Evolutionary conservation across 1,140 invertebrate species (phyloP), one percentile per base, ranked within the genome.

Genomic region (Diorhabda carinulata): DNA sequence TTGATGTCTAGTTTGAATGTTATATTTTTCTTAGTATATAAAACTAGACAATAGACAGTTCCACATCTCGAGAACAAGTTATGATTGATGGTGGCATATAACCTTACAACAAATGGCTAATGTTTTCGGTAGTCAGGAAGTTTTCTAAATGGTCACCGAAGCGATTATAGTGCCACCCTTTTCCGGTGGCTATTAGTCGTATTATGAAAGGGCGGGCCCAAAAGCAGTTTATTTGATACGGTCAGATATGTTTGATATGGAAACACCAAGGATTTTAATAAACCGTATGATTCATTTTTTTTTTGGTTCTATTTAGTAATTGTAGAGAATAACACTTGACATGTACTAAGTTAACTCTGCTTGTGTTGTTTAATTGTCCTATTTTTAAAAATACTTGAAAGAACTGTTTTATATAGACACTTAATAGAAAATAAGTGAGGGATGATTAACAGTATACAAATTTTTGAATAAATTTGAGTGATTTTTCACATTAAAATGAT

Each of bases 41-140:
- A 42, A 60, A 42, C 5, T 60, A 7, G 41, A 42, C 41, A 42
- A 60, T 60, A 60, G 5, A 59, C 5, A 42, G 58, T 42, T 10
- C 25, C 58, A 60, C 58, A 60, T 60, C 45, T 44, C 8, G 5
- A 43, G 6, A 79, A 77, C 70, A 73, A 78, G 74, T 75, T 78
- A 79, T 79, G 78, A 79, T 79, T 78, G 78, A 79, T 79, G 76
- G 76, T 57, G 42, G 61, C 69, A 76, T 68, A 78, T 76, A 75
- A 78, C 72, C 77, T 76, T 69, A 76, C 73, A 77, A 78, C 69
- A 74, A 76, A 72, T 66, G 76, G 73, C 77, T 78, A 78, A 79
- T 78, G 78, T 79, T 79, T 79, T 77, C 78, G 74, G 77, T 73
- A 72, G 70, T 69, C 73, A 76, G 78, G 78, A 79, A 78, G 73